phyloP scores from a whole-genome alignment of 2,888 invertebrate species.

The Rhogogaster chlorosoma region DNA sequence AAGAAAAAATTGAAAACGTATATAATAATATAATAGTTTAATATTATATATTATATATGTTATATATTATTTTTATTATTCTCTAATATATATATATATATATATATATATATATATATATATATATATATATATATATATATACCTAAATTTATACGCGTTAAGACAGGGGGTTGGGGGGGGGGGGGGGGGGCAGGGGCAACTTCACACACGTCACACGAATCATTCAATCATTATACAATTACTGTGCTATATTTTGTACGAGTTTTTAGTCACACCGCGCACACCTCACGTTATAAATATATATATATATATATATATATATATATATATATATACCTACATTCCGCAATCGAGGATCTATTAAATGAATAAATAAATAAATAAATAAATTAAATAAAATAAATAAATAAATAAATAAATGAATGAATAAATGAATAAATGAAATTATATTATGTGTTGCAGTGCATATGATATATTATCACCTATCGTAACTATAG shows the following conservation, averaged over 20 bases:
- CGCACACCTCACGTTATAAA: slow-evolving; percentile 60
- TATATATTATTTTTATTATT: too few species aligned
- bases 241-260: slow-evolving; percentile 64
- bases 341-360: neutral
- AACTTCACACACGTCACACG: neutral
- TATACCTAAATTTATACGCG: neutral
- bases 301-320: slow-evolving; percentile 8
- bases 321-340: neutral
- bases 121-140: neutral
- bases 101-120: too few species aligned
- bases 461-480: too few species aligned
- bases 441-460: neutral
- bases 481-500: too few species aligned
- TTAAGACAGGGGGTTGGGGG: neutral
- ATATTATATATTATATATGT: neutral
- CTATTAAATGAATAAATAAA: neutral
- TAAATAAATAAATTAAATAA: neutral
- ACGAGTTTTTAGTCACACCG: slow-evolving; percentile 70
- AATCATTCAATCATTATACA: slow-evolving; percentile 6
- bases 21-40: neutral
- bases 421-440: neutral
- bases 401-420: neutral
- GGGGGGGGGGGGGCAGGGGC: neutral
- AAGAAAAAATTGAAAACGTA: neutral
- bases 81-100: too few species aligned